Evolutionary conservation across 2,797 vertebrate genomes (phyloP), one percentile per base, ranked within the genome.

Genomic region (Myotis pilosus): DNA sequence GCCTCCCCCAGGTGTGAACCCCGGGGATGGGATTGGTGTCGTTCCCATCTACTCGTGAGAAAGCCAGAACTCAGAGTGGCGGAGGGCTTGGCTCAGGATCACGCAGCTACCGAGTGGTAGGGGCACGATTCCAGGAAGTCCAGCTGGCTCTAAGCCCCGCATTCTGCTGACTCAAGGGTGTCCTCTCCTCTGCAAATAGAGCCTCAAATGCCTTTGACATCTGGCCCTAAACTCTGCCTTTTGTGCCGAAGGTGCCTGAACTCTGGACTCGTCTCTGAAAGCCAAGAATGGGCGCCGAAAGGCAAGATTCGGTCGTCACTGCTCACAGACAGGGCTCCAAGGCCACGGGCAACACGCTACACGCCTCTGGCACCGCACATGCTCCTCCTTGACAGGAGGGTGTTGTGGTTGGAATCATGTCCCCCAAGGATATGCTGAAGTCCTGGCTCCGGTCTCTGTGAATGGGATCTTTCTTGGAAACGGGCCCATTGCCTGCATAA

Each of bases 201-300:
- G 30, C n/a, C 17, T 75, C 28, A 2, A 30, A 33, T 51, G 62
- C 28, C n/a, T 83, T 64, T 79, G 64, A 60, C 13, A 11, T 79
- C 38, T 89, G 22, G 17, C 28, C 44, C 38, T 85, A 47, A 36
- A 20, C 17, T 93, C 23, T 87, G 66, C 28, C 76, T 74, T 91
- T 91, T 22, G 3, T 75, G 25, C 72, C 41, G 2, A 71, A 72
- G 44, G n/a, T 22, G 25, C 15, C 28, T 87, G 13, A 25, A 79
- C 30, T 80, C 64, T 44, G 22, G 17, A 87, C 20, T 88, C 3
- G 8, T 49, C 6, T 74, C 69, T 93, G 55, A 60, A 71, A 93
- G 76, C 64, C 36, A 22, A 38, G 71, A 68, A 15, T 1, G 13
- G 15, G 5, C 15, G 7, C 28, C 2, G 0, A 53, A 51, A 57